Base-by-base conservation (phyloP, 2,888 invertebrate genomes). In the Heteromyza rotundicornis region DNA sequence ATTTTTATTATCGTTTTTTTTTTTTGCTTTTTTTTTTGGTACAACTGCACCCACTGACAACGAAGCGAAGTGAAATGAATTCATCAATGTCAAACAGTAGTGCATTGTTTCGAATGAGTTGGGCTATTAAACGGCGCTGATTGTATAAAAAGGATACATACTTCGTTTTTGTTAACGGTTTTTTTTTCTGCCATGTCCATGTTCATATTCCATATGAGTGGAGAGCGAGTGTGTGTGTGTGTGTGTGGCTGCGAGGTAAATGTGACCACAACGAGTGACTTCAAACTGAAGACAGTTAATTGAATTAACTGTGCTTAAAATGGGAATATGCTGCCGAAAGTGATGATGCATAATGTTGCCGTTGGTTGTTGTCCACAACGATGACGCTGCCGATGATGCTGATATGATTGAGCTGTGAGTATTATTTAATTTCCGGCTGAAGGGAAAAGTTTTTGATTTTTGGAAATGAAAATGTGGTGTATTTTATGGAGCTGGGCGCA, bases 261-360 rank as follows among this genome's bases (percentile, higher is more conserved):
- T n/a, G n/a, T n/a, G 40, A 40, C 40, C 40, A 40, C 14, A 40
- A 10, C 16, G 40, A 40, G 14, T 40, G 40, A 40, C 40, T 47
- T 47, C 20, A 47, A 47, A 20, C 20, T 47, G 20, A 40, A 40
- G 44, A 40, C 44, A 23, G 24, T 49, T 49, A 57, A 57, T 56
- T 56, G 56, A 56, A 56, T 57, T 57, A 57, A 57, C 57, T 32
- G 57, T 49, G 57, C 57, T 57, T 57, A 49, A 57, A 57, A 57
- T 57, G 35, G 27, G 19, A 40, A 14, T n/a, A 40, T 53, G n/a
- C 16, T 35, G n/a, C n/a, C 40, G 44, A 23, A 56, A 44, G 36
- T 16, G 19, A 36, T 32, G 32, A 35, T 20, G 2, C 32, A n/a
- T n/a, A 52, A 1, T 32, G 17, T 20, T 49, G 49, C 49, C 3